Evolutionary conservation across 2,888 invertebrate species (phyloP).

Genomic region (Eilema caniola): DNA sequence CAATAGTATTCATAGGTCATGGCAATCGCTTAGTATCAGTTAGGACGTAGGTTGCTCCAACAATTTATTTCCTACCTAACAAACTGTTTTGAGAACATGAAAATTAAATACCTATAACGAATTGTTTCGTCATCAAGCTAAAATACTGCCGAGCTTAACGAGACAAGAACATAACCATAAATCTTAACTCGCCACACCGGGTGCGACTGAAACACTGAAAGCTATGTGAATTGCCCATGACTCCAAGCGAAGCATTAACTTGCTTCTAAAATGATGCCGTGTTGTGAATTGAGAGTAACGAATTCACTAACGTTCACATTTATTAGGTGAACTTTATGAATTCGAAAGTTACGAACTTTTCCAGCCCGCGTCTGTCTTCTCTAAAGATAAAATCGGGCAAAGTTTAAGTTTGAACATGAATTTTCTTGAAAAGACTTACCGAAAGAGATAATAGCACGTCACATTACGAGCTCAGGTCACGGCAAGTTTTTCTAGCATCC

Average conservation of each 20-base stretch:
- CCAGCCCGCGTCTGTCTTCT: not conserved
- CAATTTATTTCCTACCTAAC: no score
- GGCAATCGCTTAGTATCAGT: no score
- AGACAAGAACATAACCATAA: not conserved
- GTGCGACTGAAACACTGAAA: not conserved
- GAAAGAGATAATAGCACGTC: not conserved
- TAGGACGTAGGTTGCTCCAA: no score
- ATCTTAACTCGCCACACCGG: not conserved
- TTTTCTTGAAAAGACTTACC: not conserved
- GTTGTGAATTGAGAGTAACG: not conserved
- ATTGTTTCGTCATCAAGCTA: not conserved
- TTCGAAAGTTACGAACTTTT: not conserved
- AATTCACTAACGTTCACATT: not conserved
- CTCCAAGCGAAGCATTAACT: not conserved
- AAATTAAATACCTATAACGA: not conserved
- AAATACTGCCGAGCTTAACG: not conserved
- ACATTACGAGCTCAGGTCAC: not conserved
- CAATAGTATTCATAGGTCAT: no score
- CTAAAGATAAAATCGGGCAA: slow-evolving; percentile 1
- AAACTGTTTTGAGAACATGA: not conserved
- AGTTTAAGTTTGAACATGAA: not conserved
- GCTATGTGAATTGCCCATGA: not conserved
- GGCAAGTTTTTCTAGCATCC: no score
- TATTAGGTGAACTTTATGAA: not conserved
- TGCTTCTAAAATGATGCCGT: not conserved